These are phyloP conservation scores for Samia ricini DNA, from an alignment of 1,140 invertebrate species.

Conservation along the genomic window DNA sequence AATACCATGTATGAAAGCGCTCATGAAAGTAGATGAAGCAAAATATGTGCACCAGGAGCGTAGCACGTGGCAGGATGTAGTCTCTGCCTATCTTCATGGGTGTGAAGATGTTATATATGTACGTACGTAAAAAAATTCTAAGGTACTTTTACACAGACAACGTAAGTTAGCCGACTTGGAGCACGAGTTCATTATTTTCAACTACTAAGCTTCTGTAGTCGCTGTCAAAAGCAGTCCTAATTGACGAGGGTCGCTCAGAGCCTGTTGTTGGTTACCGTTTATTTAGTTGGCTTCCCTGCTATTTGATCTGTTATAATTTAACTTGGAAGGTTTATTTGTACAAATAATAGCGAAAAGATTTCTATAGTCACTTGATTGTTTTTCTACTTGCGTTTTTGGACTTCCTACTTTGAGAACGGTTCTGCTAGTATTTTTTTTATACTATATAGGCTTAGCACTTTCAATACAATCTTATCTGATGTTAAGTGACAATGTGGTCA, in stretches of 20 bases:
- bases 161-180: neutral
- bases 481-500: neutral
- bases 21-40: too few relatives aligned
- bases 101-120: too few relatives aligned
- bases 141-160: neutral
- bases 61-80: too few relatives aligned
- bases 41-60: too few relatives aligned
- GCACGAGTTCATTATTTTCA: constrained; percentile 6
- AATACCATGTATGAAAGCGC: too few relatives aligned
- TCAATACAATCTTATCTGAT: neutral
- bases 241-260: constrained; percentile 55
- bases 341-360: neutral
- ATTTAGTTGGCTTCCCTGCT: constrained; percentile 51
- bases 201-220: constrained; percentile 5
- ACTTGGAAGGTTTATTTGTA: neutral
- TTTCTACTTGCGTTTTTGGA: too few relatives aligned
- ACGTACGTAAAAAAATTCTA: neutral
- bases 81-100: too few relatives aligned
- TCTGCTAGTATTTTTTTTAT: too few relatives aligned
- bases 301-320: constrained; percentile 47
- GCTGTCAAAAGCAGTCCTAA: constrained; percentile 32
- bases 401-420: too few relatives aligned
- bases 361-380: too few relatives aligned
- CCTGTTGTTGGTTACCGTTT: constrained; percentile 36
- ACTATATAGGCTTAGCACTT: too few relatives aligned